A percentile compares a stretch with the other conserved stretches of the same genome.
Evolutionary conservation across 2,888 invertebrate species (phyloP).

Genomic region (Oconnorella tubifera): DNA sequence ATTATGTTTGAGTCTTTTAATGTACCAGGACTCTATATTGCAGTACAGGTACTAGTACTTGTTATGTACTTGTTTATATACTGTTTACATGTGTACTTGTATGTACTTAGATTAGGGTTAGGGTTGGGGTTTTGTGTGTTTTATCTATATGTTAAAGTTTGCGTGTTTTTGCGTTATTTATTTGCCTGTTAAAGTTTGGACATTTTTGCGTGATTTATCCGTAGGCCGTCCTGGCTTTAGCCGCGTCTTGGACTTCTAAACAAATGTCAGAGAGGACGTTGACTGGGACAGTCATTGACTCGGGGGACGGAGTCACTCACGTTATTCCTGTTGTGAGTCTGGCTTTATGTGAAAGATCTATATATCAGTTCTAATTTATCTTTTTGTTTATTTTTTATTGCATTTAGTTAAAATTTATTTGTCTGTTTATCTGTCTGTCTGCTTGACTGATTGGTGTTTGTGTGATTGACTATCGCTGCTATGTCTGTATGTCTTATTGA

Average conservation of each 20-base stretch:
- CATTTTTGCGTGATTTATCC: no score
- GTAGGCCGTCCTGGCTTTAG: slow-evolving; percentile 87
- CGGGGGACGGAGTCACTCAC: slow-evolving; percentile 99
- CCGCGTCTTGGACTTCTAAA: slow-evolving; percentile 95
- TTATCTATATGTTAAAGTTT: not conserved
- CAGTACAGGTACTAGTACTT: slow-evolving; percentile 91
- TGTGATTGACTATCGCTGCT: no score
- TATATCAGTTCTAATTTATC: not conserved
- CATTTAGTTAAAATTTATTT: not conserved
- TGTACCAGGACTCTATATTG: slow-evolving; percentile 97
- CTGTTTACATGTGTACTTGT: not conserved
- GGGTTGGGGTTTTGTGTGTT: no score
- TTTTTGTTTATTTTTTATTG: not conserved
- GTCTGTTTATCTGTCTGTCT: no score
- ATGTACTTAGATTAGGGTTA: no score
- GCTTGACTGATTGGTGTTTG: no score
- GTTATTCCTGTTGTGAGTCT: slow-evolving; percentile 92
- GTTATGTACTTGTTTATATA: slow-evolving; percentile 25
- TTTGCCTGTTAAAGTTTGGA: no score
- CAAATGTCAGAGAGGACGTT: slow-evolving; percentile 84
- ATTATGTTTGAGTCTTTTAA: slow-evolving; percentile 99
- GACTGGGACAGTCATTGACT: slow-evolving; percentile 97
- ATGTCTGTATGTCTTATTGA: no score
- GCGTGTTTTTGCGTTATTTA: not conserved
- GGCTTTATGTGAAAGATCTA: no score